phyloP scores from a whole-genome alignment of 2,888 invertebrate genomes.

The Cataglyphis rosenhaueri region DNA sequence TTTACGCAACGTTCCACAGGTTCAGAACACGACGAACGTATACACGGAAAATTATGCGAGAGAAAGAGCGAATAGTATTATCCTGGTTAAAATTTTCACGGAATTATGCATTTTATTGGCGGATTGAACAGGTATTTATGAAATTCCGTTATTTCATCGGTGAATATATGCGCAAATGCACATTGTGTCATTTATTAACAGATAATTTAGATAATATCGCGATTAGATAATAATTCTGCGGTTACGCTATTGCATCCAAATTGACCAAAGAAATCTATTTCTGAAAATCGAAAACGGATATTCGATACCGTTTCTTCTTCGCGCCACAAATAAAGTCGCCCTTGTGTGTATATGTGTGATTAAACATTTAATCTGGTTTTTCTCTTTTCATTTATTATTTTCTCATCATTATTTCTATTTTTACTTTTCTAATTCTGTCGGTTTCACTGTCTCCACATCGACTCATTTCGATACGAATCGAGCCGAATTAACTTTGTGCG shows the following conservation, averaged over 20 bases:
- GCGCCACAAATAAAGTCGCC: too few relatives aligned
- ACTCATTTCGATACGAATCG: not conserved
- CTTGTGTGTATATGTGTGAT: not conserved
- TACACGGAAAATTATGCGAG: slow-evolving; percentile 30
- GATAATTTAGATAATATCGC: slow-evolving; percentile 2
- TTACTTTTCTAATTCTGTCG: not conserved
- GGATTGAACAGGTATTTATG: slow-evolving; percentile 27
- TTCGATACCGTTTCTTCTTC: not conserved
- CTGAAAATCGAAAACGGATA: not conserved
- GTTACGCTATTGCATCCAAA: not conserved
- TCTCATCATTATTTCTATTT: not conserved
- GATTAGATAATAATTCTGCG: slow-evolving; percentile 21
- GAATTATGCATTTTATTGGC: slow-evolving; percentile 34
- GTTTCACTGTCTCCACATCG: not conserved
- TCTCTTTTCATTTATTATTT: not conserved
- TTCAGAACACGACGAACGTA: slow-evolving; percentile 4
- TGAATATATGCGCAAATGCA: not conserved
- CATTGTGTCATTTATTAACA: slow-evolving; percentile 19
- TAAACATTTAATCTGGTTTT: not conserved
- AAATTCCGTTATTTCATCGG: slow-evolving; percentile 24
- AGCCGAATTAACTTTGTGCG: not conserved
- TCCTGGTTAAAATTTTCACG: slow-evolving; percentile 23
- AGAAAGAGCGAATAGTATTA: slow-evolving; percentile 2
- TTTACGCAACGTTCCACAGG: slow-evolving; percentile 38
- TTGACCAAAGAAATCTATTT: not conserved